Evolutionary conservation across 2,797 vertebrate genomes (phyloP), one percentile per base, ranked within the genome.

Genomic region (Pipistrellus pygmaeus): DNA sequence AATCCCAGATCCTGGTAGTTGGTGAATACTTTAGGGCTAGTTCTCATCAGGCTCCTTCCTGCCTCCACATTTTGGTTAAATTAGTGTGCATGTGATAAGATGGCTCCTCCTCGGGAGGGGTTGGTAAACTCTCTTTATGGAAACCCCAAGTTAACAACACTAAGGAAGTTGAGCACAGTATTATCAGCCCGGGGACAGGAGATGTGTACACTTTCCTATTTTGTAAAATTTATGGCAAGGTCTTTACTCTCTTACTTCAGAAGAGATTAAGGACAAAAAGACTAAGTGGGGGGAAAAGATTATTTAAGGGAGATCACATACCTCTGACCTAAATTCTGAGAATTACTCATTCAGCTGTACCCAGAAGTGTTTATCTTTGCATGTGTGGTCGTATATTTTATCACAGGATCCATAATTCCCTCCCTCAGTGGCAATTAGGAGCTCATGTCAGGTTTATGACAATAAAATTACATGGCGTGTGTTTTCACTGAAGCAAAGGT

Each of bases 141-240:
- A 75, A 72, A 51, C 15, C 7, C 15, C 13, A 30, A 76, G n/a
- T 35, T 85, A 46, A 35, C 17, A 57, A 41, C 5, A 1, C 23
- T 55, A 44, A 93, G 91, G 91, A 95, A 90, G 57, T 25, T 91
- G 86, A 85, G 57, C 25, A 41, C 9, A 23, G 6, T 41, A 9
- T 88, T 82, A 95, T 27, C n/a, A 88, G 12, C 27, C 14, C n/a
- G 32, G 35, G n/a, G 46, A 55, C 38, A 73, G 25, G 38, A 89
- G 35, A 68, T 96, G 69, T 81, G 64, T 41, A 88, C 69, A 91
- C 35, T 30, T 91, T 90, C 57, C 64, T 94, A 41, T 80, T 95
- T 88, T 72, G 32, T 35, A 55, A 94, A 82, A 44, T 82, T 90
- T 82, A 53, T 27, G 77, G 41, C n/a, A 60, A 53, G 12, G 13